phyloP scores from a whole-genome alignment of 2,797 vertebrate species.

The Pogoniulus pusillus region DNA sequence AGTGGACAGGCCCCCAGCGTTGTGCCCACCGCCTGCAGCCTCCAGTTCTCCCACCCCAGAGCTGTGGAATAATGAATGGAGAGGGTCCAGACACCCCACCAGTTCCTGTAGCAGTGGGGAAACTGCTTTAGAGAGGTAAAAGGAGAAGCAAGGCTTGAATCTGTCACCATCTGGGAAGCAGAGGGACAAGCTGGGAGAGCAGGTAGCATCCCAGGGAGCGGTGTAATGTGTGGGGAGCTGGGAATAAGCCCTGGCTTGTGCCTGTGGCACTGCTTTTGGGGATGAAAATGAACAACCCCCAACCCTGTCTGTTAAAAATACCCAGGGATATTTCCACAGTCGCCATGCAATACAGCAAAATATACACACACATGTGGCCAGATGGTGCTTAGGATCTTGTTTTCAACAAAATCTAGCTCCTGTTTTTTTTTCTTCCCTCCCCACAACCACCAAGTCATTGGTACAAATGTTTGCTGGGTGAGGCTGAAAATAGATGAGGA shows the following conservation, averaged over 20 bases:
- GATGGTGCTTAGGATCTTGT: not conserved
- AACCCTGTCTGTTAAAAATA: not conserved
- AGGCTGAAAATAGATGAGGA: conserved; percentile 7
- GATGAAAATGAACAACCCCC: not conserved
- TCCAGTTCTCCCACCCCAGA: not conserved
- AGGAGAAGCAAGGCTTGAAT: not conserved
- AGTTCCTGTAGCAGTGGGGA: not conserved
- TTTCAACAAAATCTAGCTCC: not conserved
- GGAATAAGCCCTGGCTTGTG: not conserved
- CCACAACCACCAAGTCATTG: not conserved
- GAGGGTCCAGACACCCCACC: not conserved
- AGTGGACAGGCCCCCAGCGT: not conserved
- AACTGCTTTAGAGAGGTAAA: not conserved
- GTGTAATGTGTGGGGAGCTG: not conserved
- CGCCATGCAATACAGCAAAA: fast-evolving
- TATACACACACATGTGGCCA: fast-evolving
- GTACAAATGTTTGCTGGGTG: fast-evolving
- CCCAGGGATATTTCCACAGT: not conserved
- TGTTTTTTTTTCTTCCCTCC: not conserved
- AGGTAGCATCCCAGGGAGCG: not conserved
- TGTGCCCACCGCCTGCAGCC: fast-evolving
- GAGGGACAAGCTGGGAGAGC: fast-evolving
- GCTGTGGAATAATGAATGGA: fast-evolving
- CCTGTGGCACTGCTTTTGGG: not conserved
- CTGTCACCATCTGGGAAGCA: fast-evolving